These are phyloP conservation scores for Genyomyrus donnyi DNA, from an alignment of 2,113 vertebrate species.

Conservation along the genomic window DNA sequence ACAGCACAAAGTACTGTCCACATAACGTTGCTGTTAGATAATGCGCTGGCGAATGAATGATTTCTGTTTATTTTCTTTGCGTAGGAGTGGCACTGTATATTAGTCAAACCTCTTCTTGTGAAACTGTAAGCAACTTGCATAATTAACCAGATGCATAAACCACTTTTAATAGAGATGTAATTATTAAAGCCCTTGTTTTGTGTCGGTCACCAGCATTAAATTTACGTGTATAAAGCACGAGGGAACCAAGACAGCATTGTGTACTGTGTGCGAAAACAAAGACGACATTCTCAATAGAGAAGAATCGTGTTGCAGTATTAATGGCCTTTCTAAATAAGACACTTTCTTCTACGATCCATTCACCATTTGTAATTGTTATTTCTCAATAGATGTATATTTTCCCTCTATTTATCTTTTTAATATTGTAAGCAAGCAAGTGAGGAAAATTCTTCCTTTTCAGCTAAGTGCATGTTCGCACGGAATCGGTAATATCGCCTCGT, in stretches of 20 bases:
- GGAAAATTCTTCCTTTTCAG: neutral
- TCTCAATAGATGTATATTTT: neutral
- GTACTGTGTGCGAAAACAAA: neutral
- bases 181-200: neutral
- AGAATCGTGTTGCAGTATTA: neutral
- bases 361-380: neutral
- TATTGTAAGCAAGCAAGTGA: neutral
- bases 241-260: neutral
- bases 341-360: neutral
- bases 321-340: neutral
- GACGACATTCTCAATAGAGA: neutral
- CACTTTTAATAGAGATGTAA: neutral
- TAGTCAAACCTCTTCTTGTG: neutral
- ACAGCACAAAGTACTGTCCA: neutral
- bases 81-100: neutral
- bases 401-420: neutral
- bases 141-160: neutral
- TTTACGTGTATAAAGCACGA: neutral
- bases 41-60: neutral
- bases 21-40: neutral
- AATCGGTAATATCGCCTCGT: neutral
- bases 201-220: neutral
- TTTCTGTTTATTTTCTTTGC: conserved; percentile 4
- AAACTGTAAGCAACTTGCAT: conserved; percentile 3
- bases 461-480: neutral